Conservation (phyloP, 2,888 invertebrate species). For the Meteorus cinctellus region DNA sequence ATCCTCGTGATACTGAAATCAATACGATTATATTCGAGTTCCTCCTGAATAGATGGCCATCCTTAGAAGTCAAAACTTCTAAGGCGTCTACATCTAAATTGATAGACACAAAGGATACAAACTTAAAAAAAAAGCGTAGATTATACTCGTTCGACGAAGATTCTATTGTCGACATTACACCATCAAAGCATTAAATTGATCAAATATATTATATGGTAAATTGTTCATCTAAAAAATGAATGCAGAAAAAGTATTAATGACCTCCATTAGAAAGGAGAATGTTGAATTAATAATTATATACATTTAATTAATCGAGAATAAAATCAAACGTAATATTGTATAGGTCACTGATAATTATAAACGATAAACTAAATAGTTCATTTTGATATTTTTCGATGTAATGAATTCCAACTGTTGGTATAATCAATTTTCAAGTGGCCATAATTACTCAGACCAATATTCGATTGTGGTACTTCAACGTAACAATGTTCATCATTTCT, state of each 20-base stretch:
- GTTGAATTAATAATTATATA: constrained; percentile 11
- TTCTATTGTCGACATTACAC: constrained; percentile 31
- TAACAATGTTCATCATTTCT: constrained; percentile 52
- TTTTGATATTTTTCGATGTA: constrained; percentile 83
- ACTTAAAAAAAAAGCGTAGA: constrained; percentile 40
- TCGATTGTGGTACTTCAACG: constrained; percentile 74
- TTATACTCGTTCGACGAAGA: constrained; percentile 39
- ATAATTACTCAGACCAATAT: constrained; percentile 84
- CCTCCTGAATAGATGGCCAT: constrained; percentile 4
- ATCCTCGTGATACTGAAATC: no score
- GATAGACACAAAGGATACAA: not conserved
- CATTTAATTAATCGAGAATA: not conserved
- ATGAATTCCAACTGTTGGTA: constrained; percentile 87
- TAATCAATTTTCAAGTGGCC: constrained; percentile 88
- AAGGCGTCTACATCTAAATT: not conserved
- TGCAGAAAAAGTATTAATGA: not conserved
- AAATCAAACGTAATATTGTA: not conserved
- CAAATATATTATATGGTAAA: not conserved
- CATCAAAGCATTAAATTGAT: not conserved
- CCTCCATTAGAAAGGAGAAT: not conserved
- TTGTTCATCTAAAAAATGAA: not conserved
- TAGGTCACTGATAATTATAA: not conserved
- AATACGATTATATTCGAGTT: no score
- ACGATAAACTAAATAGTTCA: constrained; percentile 56
- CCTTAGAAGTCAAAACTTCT: not conserved